phyloP scores from a whole-genome alignment of 2,113 vertebrate species.

The Melospiza melodia region DNA sequence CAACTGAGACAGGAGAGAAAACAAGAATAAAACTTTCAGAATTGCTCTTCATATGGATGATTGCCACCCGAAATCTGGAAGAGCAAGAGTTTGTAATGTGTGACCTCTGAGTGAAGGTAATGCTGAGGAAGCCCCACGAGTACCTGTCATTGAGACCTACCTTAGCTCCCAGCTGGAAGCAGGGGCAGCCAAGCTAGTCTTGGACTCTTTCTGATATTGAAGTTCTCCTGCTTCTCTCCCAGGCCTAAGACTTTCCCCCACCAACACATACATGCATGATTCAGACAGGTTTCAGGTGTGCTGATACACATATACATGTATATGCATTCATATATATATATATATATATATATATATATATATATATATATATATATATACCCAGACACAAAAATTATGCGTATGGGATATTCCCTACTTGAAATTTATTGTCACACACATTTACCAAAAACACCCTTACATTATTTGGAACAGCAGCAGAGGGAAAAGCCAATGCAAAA shows the following conservation, averaged over 20 bases:
- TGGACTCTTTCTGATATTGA: background rate
- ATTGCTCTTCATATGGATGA: background rate
- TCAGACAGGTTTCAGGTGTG: background rate
- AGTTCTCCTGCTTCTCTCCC: background rate
- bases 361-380: background rate
- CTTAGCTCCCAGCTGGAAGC: background rate
- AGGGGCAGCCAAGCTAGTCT: background rate
- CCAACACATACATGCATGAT: background rate
- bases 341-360: background rate
- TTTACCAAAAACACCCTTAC: background rate
- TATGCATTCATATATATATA: background rate
- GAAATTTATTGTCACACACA: background rate
- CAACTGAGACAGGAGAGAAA: background rate
- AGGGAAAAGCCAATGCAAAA: background rate
- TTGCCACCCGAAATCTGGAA: background rate
- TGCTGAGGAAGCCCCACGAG: fast-evolving
- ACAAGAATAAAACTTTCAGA: background rate
- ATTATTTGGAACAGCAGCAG: background rate
- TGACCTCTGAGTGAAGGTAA: background rate
- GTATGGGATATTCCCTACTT: background rate
- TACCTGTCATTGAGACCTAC: background rate
- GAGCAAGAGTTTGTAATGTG: background rate
- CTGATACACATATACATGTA: background rate
- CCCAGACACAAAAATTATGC: background rate
- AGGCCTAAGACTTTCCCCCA: background rate